Conservation (phyloP, 2,888 invertebrate species). For the Charanyca ferruginea region DNA sequence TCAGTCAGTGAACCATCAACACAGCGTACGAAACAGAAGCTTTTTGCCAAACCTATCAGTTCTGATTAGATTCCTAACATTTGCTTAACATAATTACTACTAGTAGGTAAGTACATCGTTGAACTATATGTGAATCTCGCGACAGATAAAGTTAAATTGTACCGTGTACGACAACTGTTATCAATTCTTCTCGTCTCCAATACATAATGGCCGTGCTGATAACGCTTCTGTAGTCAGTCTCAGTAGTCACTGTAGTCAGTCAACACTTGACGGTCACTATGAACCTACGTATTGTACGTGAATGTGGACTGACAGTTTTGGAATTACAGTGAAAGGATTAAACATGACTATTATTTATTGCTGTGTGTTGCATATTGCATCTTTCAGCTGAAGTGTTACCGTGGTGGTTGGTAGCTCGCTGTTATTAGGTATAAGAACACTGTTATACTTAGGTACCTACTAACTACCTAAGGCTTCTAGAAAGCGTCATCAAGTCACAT, state of each 20-base stretch:
- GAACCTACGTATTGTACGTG: constrained; percentile 35
- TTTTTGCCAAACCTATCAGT: constrained; percentile 39
- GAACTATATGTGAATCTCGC: constrained; percentile 61
- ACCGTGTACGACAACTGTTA: constrained; percentile 59
- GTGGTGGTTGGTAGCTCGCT: background rate
- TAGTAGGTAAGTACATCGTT: constrained; percentile 24
- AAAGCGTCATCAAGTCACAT: no score
- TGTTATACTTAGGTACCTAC: no score
- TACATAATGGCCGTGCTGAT: constrained; percentile 72
- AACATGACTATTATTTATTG: constrained; percentile 21
- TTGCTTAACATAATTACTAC: constrained; percentile 40
- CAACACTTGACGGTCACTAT: constrained; percentile 55
- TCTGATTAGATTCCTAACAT: constrained; percentile 36
- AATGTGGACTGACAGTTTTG: constrained; percentile 19
- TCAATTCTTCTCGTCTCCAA: constrained; percentile 72
- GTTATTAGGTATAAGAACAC: background rate
- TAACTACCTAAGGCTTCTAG: no score
- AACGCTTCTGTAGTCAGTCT: constrained; percentile 65
- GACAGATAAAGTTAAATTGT: constrained; percentile 59
- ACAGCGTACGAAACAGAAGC: constrained; percentile 22
- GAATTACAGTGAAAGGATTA: constrained; percentile 26
- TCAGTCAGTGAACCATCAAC: constrained; percentile 45
- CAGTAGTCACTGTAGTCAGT: constrained; percentile 66
- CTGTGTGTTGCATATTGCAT: background rate
- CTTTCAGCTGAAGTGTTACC: background rate